Percentiles rank a stretch among this genome's conserved stretches.
These are phyloP conservation scores for Mionectes olivaceus DNA, from an alignment of 2,797 vertebrate genomes.

Conservation along the genomic window DNA sequence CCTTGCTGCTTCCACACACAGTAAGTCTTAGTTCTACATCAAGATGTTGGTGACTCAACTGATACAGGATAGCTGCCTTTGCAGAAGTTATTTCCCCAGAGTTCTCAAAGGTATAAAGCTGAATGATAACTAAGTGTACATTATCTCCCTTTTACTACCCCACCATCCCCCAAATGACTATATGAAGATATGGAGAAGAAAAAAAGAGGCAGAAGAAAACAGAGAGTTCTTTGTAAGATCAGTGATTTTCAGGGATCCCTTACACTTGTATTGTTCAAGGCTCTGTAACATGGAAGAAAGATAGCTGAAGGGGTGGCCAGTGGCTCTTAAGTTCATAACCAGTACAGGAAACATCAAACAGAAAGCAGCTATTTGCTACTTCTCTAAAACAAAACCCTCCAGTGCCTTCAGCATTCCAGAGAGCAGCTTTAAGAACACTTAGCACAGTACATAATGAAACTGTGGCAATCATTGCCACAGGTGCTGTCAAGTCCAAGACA, in stretches of 20 bases:
- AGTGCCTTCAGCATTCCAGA: not conserved
- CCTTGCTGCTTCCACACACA: not conserved
- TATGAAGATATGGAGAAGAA: not conserved
- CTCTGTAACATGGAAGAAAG: not conserved
- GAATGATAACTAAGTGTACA: not conserved
- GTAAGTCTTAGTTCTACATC: not conserved
- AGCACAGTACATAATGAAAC: not conserved
- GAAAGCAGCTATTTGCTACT: not conserved
- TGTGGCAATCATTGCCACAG: not conserved
- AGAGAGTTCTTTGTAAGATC: not conserved
- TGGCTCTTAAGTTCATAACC: not conserved
- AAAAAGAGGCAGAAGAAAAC: not conserved
- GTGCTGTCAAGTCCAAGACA: not conserved
- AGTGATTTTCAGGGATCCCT: not conserved
- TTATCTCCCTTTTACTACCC: not conserved
- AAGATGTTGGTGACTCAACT: not conserved
- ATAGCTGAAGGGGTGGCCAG: not conserved
- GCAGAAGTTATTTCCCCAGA: not conserved
- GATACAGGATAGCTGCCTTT: not conserved
- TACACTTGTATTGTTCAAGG: not conserved
- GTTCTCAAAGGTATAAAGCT: not conserved
- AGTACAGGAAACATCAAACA: not conserved
- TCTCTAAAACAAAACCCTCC: not conserved
- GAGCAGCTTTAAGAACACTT: not conserved
- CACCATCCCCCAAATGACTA: not conserved